A percentile compares a stretch with the other conserved stretches of the same genome.
Evolutionary conservation across 2,113 vertebrate species (phyloP).

Genomic region (Marmota monax): DNA sequence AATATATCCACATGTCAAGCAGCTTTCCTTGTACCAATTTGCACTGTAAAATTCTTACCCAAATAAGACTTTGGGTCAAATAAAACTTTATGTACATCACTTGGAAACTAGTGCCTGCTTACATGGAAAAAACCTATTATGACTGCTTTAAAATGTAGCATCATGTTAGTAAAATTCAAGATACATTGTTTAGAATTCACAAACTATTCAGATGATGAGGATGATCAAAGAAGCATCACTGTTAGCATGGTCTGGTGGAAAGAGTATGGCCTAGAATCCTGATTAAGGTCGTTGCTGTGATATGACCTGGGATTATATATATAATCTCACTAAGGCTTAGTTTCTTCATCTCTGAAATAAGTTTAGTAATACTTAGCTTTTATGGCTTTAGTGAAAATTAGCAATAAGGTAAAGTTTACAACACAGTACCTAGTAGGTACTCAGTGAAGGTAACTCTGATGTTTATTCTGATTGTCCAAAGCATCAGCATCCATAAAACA

Average conservation of each 20-base stretch:
- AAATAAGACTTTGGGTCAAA: constrained; percentile 66
- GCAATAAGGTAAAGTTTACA: neutral
- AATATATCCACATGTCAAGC: constrained; percentile 63
- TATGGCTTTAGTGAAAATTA: neutral
- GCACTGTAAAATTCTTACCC: constrained; percentile 72
- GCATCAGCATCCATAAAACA: neutral
- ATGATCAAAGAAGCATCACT: constrained; percentile 58
- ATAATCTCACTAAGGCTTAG: neutral
- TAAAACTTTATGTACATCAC: constrained; percentile 53
- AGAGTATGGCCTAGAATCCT: neutral
- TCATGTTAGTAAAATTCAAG: constrained; percentile 10
- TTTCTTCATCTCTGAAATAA: neutral
- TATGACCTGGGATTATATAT: neutral
- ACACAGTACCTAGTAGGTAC: neutral
- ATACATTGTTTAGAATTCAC: constrained; percentile 48
- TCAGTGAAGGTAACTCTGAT: neutral
- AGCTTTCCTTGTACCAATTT: constrained; percentile 58
- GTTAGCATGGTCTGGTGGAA: neutral
- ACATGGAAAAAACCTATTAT: constrained; percentile 55
- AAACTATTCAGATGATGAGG: constrained; percentile 45
- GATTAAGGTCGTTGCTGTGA: neutral
- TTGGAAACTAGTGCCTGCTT: constrained; percentile 63
- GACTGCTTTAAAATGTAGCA: constrained; percentile 61
- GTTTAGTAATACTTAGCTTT: neutral
- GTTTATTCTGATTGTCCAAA: neutral